A percentile compares a stretch with the other conserved stretches of the same genome.
phyloP scores from a whole-genome alignment of 2,797 vertebrate genomes.

The Octomys mimax region DNA sequence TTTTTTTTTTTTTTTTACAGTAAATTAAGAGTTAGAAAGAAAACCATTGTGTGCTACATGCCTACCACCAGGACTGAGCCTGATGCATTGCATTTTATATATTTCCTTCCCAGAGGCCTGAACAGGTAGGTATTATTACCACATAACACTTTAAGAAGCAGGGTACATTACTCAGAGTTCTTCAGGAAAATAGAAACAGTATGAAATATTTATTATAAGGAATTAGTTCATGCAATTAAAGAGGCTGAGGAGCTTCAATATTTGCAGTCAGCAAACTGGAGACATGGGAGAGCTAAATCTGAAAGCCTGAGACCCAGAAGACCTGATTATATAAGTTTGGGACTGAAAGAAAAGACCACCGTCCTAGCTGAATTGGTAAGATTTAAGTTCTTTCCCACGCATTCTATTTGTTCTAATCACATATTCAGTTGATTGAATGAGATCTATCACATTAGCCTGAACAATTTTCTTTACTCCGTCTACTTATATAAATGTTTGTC shows the following conservation, averaged over 20 bases:
- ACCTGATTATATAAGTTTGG: not conserved
- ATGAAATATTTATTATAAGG: not conserved
- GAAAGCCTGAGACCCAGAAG: not conserved
- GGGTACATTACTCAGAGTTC: not conserved
- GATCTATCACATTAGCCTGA: not conserved
- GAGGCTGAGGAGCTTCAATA: not conserved
- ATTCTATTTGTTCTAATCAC: not conserved
- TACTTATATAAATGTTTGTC: not conserved
- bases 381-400: not conserved
- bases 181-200: not conserved
- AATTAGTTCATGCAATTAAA: not conserved
- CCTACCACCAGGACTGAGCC: not conserved
- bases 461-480: not conserved
- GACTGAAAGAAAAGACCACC: not conserved
- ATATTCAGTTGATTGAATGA: not conserved
- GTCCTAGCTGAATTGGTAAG: not conserved
- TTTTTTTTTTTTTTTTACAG: not conserved
- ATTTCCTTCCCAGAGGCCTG: constrained; percentile 24
- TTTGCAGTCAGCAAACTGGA: not conserved
- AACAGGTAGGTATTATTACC: not conserved
- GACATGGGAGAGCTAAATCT: not conserved
- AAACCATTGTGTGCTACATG: not conserved
- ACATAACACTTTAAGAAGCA: not conserved
- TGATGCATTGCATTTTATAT: not conserved
- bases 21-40: not conserved